Percentiles rank a stretch among this genome's conserved stretches.
These are phyloP conservation scores for Acrocyrtus sp. DNA, from an alignment of 2,888 invertebrate genomes.

Conservation along the genomic window DNA sequence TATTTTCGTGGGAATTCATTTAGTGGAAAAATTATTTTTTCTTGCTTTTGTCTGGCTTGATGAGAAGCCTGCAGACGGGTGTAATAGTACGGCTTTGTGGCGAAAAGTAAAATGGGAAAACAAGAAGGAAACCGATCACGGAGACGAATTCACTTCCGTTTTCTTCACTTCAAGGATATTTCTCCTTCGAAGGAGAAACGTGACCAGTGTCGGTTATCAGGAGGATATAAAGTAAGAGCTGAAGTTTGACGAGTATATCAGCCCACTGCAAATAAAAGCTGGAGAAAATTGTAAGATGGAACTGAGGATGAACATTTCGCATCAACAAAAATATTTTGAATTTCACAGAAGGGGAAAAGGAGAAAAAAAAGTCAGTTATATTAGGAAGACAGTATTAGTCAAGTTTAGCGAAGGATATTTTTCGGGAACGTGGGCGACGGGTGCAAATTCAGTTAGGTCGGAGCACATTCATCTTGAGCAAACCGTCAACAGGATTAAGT, in stretches of 20 bases:
- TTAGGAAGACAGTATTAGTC: neutral
- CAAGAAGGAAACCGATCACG: slow-evolving; percentile 28
- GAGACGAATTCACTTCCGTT: slow-evolving; percentile 33
- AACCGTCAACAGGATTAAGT: too few relatives aligned
- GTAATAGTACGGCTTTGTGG: neutral
- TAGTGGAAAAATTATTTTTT: slow-evolving; percentile 9
- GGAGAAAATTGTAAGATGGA: neutral
- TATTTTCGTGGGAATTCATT: slow-evolving; percentile 15
- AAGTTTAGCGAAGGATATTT: too few relatives aligned
- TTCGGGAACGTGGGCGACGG: too few relatives aligned
- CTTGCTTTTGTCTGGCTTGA: slow-evolving; percentile 9
- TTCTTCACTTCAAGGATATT: slow-evolving; percentile 16
- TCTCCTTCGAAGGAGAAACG: slow-evolving; percentile 20
- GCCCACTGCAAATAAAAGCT: too few relatives aligned
- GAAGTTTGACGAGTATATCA: slow-evolving; percentile 30
- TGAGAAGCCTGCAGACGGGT: slow-evolving; percentile 10
- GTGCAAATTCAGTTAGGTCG: too few relatives aligned
- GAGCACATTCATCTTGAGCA: too few relatives aligned
- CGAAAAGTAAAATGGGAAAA: slow-evolving; percentile 6
- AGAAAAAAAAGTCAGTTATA: too few relatives aligned
- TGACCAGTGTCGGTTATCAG: slow-evolving; percentile 34
- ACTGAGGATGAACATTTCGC: neutral
- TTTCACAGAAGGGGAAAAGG: slow-evolving; percentile 21
- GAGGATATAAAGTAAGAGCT: neutral
- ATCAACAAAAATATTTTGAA: slow-evolving; percentile 15